Evolutionary conservation across 2,888 invertebrate genomes (phyloP).

Genomic region (Lasioglossum morio): DNA sequence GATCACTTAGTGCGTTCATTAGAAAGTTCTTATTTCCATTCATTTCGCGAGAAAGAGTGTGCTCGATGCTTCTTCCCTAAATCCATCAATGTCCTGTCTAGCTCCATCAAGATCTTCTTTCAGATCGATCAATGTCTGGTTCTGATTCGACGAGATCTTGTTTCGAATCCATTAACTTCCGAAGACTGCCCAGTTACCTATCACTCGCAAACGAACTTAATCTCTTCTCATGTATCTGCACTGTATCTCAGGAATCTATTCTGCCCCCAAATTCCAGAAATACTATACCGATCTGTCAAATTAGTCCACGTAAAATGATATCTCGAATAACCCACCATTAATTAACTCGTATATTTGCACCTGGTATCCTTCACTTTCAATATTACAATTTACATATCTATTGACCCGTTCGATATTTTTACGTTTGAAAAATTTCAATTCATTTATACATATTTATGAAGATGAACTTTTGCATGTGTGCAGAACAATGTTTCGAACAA

Average conservation of each 20-base stretch:
- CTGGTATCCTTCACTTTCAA: not conserved
- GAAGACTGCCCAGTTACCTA: constrained; percentile 6
- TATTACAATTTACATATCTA: not conserved
- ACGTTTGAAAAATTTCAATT: too few species aligned
- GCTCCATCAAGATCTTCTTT: constrained; percentile 13
- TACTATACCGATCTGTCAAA: not conserved
- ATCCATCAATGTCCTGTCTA: constrained; percentile 25
- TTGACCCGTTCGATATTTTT: not conserved
- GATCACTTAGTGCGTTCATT: not conserved
- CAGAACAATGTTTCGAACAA: too few species aligned
- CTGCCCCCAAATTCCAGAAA: not conserved
- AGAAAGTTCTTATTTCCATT: not conserved
- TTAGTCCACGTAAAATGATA: not conserved
- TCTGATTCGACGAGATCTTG: constrained; percentile 11
- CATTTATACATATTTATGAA: too few species aligned
- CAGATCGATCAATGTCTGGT: constrained; percentile 22
- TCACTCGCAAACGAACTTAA: not conserved
- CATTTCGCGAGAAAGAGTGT: not conserved
- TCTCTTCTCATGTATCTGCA: constrained; percentile 6
- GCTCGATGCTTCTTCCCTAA: not conserved
- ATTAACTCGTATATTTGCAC: not conserved
- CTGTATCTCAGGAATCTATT: not conserved
- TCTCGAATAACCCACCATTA: not conserved
- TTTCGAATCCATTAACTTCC: constrained; percentile 18
- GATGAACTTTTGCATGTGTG: too few species aligned